A percentile compares a stretch with the other conserved stretches of the same genome.
These are phyloP conservation scores for Antitype chi DNA, from an alignment of 2,888 invertebrate genomes.

Conservation along the genomic window DNA sequence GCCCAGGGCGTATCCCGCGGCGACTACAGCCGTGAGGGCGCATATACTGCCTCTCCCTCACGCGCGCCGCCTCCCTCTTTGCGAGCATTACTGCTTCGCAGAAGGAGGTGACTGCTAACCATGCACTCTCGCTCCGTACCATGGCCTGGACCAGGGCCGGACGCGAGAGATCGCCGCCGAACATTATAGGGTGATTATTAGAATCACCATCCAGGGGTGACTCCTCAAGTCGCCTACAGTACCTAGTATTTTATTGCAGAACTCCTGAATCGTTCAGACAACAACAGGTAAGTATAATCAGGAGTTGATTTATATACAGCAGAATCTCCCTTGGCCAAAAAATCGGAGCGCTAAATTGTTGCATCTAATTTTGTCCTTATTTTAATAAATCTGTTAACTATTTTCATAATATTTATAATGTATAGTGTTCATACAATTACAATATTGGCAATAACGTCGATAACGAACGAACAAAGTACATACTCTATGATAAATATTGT, in stretches of 20 bases:
- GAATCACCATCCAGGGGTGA: background rate
- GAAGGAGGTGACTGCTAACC: no score
- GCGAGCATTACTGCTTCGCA: no score
- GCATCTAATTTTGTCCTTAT: background rate
- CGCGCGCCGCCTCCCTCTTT: no score
- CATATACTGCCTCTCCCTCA: no score
- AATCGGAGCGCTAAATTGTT: conserved; percentile 15
- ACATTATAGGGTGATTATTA: no score
- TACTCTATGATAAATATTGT: conserved; percentile 49
- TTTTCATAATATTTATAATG: background rate
- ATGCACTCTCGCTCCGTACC: no score
- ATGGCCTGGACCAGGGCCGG: no score
- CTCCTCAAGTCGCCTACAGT: background rate
- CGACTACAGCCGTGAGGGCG: no score
- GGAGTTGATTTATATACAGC: no score
- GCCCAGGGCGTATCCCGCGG: no score
- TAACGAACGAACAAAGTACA: conserved; percentile 24
- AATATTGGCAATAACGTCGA: conserved; percentile 13
- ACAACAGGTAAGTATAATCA: no score
- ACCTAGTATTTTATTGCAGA: background rate
- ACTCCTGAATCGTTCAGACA: background rate
- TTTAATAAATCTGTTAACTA: background rate
- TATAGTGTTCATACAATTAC: background rate
- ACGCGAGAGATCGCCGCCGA: no score
- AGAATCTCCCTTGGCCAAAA: background rate